Evolutionary conservation across 2,888 invertebrate species (phyloP).

Genomic region (Phytoseiulus persimilis): DNA sequence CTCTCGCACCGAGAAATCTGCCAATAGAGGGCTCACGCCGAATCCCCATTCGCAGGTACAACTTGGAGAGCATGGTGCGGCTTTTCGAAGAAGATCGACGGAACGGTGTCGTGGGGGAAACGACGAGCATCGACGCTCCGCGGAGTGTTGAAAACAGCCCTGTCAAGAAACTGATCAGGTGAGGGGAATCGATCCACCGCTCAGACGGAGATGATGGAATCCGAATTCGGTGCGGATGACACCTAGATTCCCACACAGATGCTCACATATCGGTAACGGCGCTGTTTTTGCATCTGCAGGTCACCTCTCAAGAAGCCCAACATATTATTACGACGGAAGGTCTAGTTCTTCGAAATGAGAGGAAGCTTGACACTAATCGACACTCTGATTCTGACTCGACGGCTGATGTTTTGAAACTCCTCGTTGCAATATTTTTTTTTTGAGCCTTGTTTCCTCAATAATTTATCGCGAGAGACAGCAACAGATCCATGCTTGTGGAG

Average conservation of each 20-base stretch:
- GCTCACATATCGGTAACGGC: background rate
- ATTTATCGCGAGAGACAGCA: no score
- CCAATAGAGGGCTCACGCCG: background rate
- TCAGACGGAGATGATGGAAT: no score
- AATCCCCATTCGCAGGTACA: background rate
- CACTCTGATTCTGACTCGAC: background rate
- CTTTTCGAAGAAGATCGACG: conserved; percentile 19
- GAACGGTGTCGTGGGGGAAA: background rate
- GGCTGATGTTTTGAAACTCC: background rate
- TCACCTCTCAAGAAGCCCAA: conserved; percentile 35
- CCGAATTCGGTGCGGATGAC: no score
- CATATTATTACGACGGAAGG: conserved; percentile 25
- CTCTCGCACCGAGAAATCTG: no score
- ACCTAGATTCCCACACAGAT: no score
- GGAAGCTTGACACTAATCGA: background rate
- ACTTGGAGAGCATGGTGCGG: conserved; percentile 11
- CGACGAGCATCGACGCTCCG: background rate
- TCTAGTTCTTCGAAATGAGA: background rate
- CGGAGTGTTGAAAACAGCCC: conserved; percentile 10
- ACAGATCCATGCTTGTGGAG: no score
- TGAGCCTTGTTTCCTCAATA: no score
- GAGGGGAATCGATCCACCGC: no score
- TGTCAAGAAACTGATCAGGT: conserved; percentile 25
- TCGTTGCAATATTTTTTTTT: background rate
- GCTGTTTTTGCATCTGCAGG: background rate